These are phyloP conservation scores for Tadarida brasiliensis DNA, from an alignment of 2,797 vertebrate genomes.

Conservation along the genomic window DNA sequence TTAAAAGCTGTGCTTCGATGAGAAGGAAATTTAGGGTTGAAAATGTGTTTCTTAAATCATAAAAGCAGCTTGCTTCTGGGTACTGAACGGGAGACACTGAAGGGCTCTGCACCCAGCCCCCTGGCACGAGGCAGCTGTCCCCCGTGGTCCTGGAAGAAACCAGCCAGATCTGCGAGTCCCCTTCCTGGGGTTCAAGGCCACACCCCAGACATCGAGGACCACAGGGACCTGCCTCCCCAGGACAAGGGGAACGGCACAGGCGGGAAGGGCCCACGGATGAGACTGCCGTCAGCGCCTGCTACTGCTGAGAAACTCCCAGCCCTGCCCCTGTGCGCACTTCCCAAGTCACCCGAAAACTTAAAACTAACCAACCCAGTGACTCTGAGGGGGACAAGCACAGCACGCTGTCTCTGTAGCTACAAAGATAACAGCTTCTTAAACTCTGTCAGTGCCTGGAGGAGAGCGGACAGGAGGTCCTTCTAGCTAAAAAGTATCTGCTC, in stretches of 20 bases:
- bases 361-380: background rate
- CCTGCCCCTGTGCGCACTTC: background rate
- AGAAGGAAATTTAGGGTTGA: background rate
- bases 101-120: too few species aligned
- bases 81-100: background rate
- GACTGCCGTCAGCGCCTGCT: rapidly evolving
- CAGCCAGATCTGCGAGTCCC: too few species aligned
- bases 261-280: rapidly evolving
- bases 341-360: background rate
- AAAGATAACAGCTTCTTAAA: background rate
- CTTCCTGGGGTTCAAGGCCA: background rate
- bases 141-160: background rate
- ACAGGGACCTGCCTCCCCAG: background rate
- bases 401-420: background rate
- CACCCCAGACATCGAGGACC: background rate
- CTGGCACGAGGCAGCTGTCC: rapidly evolving
- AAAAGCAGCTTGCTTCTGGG: background rate
- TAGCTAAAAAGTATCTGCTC: background rate
- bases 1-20: background rate
- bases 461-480: background rate
- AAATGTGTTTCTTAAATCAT: background rate
- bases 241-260: background rate
- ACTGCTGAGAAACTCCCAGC: background rate
- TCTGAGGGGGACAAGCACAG: background rate
- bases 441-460: background rate